phyloP scores from a whole-genome alignment of 2,797 vertebrate genomes.

The Peromyscus attwateri region DNA sequence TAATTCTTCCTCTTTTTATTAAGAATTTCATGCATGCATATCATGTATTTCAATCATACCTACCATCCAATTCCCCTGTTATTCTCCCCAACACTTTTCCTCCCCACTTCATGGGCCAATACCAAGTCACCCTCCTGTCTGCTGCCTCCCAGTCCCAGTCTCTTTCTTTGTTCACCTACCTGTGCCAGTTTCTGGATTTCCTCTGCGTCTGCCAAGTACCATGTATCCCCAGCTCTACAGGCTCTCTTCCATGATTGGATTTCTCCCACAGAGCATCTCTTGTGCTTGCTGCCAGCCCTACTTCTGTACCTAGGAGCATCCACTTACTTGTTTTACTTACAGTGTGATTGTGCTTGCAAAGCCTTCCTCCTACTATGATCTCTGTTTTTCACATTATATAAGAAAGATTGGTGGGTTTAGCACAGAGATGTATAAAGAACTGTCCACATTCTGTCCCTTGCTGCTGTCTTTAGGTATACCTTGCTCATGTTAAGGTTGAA shows the following conservation, averaged over 20 bases:
- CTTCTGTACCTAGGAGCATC: neutral
- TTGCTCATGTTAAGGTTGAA: neutral
- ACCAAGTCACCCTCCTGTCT: neutral
- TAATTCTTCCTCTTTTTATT: neutral
- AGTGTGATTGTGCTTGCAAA: neutral
- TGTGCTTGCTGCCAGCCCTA: neutral
- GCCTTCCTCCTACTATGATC: neutral
- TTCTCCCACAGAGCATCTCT: conserved; percentile 3
- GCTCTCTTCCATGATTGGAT: neutral
- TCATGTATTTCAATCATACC: neutral
- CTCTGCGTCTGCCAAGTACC: neutral
- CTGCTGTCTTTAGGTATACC: neutral
- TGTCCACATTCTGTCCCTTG: neutral
- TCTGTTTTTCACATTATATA: neutral
- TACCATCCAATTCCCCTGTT: neutral
- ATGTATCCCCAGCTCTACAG: neutral
- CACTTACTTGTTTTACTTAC: neutral
- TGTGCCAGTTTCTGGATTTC: conserved; percentile 5
- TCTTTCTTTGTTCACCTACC: neutral
- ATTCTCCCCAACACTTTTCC: neutral
- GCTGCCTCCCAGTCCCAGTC: neutral
- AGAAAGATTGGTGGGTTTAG: neutral
- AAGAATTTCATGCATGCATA: too few species aligned
- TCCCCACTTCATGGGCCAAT: neutral
- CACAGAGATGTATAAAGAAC: neutral